Evolutionary conservation across 2,113 vertebrate genomes (phyloP), one percentile per base, ranked within the genome.

Genomic region (Zonotrichia leucophrys): DNA sequence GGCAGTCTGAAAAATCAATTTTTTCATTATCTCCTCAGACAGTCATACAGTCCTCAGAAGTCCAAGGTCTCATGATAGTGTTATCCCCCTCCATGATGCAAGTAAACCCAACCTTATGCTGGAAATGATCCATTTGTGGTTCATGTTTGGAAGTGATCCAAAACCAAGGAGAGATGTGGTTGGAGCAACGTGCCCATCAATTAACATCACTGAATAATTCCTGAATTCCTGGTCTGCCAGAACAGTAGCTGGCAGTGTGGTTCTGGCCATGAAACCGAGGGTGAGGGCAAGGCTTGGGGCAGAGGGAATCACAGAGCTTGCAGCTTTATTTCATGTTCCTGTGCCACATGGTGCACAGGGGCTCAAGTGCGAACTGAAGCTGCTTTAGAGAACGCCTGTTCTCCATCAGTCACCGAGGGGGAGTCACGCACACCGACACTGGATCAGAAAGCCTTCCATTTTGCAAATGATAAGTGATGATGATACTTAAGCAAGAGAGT

Each of bases 401-500:
- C 85, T 67, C 83, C 53, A 56, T 92, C 88, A 95, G 79, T 91
- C 93, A 83, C 56, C 0, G 1, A 17, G 67, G 59, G 52, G 95
- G 94, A 97, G 78, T 95, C 95, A 95, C 44, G 2, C 86, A 87
- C 89, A 91, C 50, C 2, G 35, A 87, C 87, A 87, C 50, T 60
- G 78, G 81, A 95, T 93, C 82, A 88, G 94, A 94, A 95, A 96
- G 88, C 68, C 76, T 96, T 92, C 89, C 82, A 77, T 90, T 96
- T 93, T 95, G 86, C 95, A 97, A 97, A 97, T 95, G 81, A 95
- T 95, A 97, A 97, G 82, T 97, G 96, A 97, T 97, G 97, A 96
- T 70, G 84, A 97, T 94, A 93, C 95, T 97, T 97, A 97, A 89
- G 92, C 68, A 96, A 70, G 52, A 79, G 53, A 75, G 80, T 95